Conservation (phyloP, 2,888 invertebrate genomes). For the Torymus auratus region DNA sequence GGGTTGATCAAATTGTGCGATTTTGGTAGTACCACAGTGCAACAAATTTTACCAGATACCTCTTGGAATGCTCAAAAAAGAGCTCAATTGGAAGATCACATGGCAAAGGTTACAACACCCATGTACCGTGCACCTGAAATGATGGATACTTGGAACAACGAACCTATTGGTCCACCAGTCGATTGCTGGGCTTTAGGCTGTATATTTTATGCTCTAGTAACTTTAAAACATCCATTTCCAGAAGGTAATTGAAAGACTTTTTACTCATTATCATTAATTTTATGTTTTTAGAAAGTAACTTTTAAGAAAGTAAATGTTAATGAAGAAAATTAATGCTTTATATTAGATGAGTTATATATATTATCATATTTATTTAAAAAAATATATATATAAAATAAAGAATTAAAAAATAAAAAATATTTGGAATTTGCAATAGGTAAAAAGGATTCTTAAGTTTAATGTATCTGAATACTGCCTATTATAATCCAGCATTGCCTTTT, state of each 20-base stretch:
- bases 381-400: no score
- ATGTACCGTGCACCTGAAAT: constrained; percentile 99
- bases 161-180: constrained; percentile 91
- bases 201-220: constrained; percentile 93
- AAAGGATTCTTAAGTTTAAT: no score
- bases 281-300: no score
- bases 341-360: no score
- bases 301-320: no score
- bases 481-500: no score
- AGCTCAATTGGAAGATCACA: constrained; percentile 93
- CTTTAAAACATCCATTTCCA: constrained; percentile 96
- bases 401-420: no score
- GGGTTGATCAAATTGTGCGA: constrained; percentile 96
- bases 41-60: constrained; percentile 88
- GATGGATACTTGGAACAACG: constrained; percentile 98
- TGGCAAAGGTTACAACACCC: constrained; percentile 89
- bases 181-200: constrained; percentile 99
- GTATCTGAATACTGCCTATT: no score
- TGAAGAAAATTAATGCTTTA: no score
- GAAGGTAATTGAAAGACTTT: constrained; percentile 81
- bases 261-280: no score
- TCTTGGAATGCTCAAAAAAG: constrained; percentile 96
- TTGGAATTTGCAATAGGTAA: no score
- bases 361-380: no score
- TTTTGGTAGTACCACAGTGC: constrained; percentile 96